Percentiles rank a stretch among this genome's conserved stretches.
Evolutionary conservation across 2,113 vertebrate genomes (phyloP).

Genomic region (Pimephales promelas): DNA sequence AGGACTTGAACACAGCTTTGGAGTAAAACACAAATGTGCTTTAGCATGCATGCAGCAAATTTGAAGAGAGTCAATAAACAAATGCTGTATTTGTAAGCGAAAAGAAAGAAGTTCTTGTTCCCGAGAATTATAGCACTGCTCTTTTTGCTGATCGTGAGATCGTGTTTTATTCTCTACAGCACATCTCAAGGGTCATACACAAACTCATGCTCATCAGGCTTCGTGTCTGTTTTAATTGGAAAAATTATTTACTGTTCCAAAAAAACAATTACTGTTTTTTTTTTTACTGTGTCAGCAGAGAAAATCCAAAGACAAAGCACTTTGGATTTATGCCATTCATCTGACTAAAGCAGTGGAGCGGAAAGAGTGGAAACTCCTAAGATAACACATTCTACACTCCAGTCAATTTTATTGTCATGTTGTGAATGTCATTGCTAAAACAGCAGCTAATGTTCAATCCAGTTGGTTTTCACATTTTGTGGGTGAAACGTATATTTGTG

Average conservation of each 20-base stretch:
- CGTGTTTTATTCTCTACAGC: neutral
- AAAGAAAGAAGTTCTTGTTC: constrained; percentile 30
- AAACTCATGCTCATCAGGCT: constrained; percentile 23
- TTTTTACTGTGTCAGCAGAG: constrained; percentile 56
- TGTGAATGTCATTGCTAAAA: neutral
- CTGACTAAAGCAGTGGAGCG: constrained; percentile 45
- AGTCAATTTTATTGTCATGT: neutral
- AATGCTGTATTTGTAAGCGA: neutral
- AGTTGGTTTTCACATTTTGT: neutral
- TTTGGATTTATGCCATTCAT: constrained; percentile 62
- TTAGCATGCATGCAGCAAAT: neutral
- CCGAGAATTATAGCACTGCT: neutral
- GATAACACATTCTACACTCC: neutral
- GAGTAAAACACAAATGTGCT: constrained; percentile 7
- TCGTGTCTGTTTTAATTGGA: constrained; percentile 1
- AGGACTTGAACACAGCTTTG: neutral
- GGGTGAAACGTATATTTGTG: neutral
- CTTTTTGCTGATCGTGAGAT: constrained; percentile 18
- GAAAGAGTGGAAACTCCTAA: neutral
- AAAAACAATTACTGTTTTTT: constrained; percentile 54
- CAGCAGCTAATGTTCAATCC: neutral
- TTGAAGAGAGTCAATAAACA: neutral
- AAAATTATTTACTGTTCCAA: constrained; percentile 40
- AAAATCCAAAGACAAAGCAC: constrained; percentile 62
- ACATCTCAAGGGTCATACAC: constrained; percentile 2